Evolutionary conservation across 2,797 vertebrate species (phyloP), one percentile per base, ranked within the genome.

Genomic region (Pipistrellus kuhlii): DNA sequence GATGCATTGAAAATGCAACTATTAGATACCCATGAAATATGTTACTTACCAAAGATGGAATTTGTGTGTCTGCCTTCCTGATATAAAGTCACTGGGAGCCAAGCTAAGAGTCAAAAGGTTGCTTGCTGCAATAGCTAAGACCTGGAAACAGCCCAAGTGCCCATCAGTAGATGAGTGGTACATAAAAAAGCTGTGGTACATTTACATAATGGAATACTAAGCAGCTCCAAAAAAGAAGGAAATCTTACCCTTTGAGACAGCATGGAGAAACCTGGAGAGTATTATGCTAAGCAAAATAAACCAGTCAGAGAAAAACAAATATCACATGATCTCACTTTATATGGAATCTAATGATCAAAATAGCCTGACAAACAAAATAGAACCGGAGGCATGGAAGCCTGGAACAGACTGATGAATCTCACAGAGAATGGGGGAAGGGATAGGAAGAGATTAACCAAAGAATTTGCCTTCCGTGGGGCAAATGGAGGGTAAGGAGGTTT

Each of bases 61-160:
- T 38, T 83, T 84, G 75, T 81, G 4, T 30, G 17, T 48, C 75
- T 88, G 21, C 57, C 38, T 92, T 93, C 32, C 88, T 88, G 32
- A 73, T 27, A 68, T 20, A 48, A 81, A 91, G 55, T 32, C 38
- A 23, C 44, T 62, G 18, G 23, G 32, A 76, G 2, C 21, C 84
- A 83, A 71, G 62, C 21, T 82, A 68, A 11, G 21, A 81, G 23
- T 62, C 72, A 81, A 44, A 87, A 78, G 7, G 8, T 35, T 83
- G 57, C 48, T 21, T 21, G 15, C 25, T 77, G 12, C 14, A 64
- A 64, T 64, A 64, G 30, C 59, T 64, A 64, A 64, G 62, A 64
- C 30, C 30, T 64, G 62, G 14, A 64, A n/a, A 64, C 30, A 64
- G 14, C 62, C 30, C 30, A 64, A 64, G 62, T 64, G 14, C 30